phyloP scores from a whole-genome alignment of 2,888 invertebrate species.

The Agelastica alni region DNA sequence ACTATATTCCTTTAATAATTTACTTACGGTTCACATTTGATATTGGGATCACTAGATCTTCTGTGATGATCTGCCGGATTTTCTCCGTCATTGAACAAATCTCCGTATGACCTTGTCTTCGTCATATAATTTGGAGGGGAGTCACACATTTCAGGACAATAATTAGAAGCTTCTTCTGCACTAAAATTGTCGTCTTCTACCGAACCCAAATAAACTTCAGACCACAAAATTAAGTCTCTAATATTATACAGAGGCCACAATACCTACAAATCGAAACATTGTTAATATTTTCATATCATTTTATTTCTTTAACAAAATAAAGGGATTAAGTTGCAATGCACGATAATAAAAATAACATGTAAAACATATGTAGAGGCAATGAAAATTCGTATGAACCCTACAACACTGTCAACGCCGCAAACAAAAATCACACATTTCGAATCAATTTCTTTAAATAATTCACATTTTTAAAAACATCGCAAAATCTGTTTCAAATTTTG shows the following conservation, averaged over 20 bases:
- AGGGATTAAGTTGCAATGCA: no score
- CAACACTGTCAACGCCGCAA: no score
- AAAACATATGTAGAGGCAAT: no score
- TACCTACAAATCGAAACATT: constrained; percentile 61
- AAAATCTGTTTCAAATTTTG: no score
- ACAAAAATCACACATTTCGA: no score
- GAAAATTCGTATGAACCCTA: no score
- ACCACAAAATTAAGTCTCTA: constrained; percentile 82
- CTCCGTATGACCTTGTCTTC: constrained; percentile 86
- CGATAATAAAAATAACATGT: no score
- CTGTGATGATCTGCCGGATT: constrained; percentile 62
- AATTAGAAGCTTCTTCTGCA: constrained; percentile 47
- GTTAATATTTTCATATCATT: not conserved
- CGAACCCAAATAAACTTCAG: constrained; percentile 77
- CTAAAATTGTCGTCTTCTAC: constrained; percentile 49
- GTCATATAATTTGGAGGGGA: constrained; percentile 60
- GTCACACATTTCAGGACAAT: constrained; percentile 55
- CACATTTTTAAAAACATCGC: no score
- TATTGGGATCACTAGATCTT: constrained; percentile 83
- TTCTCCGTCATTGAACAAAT: constrained; percentile 66
- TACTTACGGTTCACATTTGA: constrained; percentile 73
- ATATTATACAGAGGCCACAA: constrained; percentile 86
- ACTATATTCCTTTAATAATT: no score
- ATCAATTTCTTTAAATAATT: no score
- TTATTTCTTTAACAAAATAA: no score